A percentile compares a stretch with the other conserved stretches of the same genome.
Conservation (phyloP, 2,888 invertebrate genomes). For the Cactoblastis cactorum region DNA sequence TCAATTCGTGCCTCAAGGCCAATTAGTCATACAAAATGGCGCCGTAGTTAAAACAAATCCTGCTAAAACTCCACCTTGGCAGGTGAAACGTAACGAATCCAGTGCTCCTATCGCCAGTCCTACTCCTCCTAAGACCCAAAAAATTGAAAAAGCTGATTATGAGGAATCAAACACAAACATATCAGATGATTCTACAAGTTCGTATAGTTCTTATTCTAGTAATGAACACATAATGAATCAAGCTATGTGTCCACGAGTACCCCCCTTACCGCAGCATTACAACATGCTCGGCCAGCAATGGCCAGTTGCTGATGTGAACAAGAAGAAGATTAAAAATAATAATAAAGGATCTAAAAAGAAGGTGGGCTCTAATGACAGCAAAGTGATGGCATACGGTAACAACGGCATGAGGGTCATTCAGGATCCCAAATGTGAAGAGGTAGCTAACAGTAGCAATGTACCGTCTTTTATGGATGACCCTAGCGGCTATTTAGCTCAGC, state of each 20-base stretch:
- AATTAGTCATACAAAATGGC: constrained; percentile 70
- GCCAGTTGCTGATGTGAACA: constrained; percentile 54
- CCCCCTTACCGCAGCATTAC: constrained; percentile 85
- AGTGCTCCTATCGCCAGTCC: constrained; percentile 49
- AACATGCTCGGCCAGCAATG: constrained; percentile 70
- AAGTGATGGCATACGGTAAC: constrained; percentile 44
- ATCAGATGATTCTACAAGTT: constrained; percentile 57
- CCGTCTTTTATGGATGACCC: constrained; percentile 96
- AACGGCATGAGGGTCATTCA: constrained; percentile 57
- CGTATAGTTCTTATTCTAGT: constrained; percentile 51
- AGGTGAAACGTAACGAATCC: constrained; percentile 66
- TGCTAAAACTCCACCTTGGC: constrained; percentile 81
- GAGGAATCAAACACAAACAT: constrained; percentile 56
- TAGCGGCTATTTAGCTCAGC: constrained; percentile 93
- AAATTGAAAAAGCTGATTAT: constrained; percentile 55
- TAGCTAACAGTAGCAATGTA: constrained; percentile 74
- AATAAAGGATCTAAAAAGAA: constrained; percentile 76
- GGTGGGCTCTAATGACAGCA: constrained; percentile 48
- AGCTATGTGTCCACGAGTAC: constrained; percentile 83
- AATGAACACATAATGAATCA: constrained; percentile 61
- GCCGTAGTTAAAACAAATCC: constrained; percentile 72
- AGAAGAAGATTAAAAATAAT: constrained; percentile 80
- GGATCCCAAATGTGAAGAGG: constrained; percentile 66
- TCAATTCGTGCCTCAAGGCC: constrained; percentile 60
- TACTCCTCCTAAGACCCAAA: constrained; percentile 52